Conservation (phyloP, 2,888 invertebrate species). For the Rhingia rostrata region DNA sequence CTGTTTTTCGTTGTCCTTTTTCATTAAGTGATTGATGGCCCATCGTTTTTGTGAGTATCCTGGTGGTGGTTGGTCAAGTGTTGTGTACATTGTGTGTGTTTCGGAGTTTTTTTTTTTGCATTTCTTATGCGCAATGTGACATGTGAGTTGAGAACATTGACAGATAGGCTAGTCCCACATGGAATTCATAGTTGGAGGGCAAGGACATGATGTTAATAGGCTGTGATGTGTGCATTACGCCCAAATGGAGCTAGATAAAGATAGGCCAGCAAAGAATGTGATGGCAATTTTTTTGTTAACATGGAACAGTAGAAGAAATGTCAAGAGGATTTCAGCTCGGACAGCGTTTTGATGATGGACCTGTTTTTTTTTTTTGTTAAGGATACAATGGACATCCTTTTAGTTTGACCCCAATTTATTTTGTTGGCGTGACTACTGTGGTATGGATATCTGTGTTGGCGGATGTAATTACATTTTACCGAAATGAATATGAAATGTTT, state of each 20-base stretch:
- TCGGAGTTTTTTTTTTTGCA: not conserved
- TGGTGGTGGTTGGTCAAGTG: conserved; percentile 17
- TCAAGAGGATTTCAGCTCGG: conserved; percentile 24
- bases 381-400: not conserved
- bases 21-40: conserved; percentile 62
- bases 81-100: conserved; percentile 6
- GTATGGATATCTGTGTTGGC: too few species aligned
- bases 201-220: conserved; percentile 43
- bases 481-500: too few species aligned
- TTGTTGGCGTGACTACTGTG: too few species aligned
- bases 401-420: too few species aligned
- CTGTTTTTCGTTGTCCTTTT: conserved; percentile 41
- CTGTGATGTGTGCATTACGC: conserved; percentile 52
- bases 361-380: not conserved
- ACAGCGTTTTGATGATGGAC: not conserved
- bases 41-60: conserved; percentile 21
- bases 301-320: not conserved
- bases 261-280: conserved; percentile 48
- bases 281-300: conserved; percentile 43
- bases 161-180: conserved; percentile 18
- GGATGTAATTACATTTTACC: too few species aligned
- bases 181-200: not conserved
- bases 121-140: not conserved
- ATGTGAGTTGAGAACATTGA: not conserved
- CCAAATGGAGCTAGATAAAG: conserved; percentile 38